These are phyloP conservation scores for Aldrovandia affinis DNA, from an alignment of 2,797 vertebrate genomes.

Conservation along the genomic window DNA sequence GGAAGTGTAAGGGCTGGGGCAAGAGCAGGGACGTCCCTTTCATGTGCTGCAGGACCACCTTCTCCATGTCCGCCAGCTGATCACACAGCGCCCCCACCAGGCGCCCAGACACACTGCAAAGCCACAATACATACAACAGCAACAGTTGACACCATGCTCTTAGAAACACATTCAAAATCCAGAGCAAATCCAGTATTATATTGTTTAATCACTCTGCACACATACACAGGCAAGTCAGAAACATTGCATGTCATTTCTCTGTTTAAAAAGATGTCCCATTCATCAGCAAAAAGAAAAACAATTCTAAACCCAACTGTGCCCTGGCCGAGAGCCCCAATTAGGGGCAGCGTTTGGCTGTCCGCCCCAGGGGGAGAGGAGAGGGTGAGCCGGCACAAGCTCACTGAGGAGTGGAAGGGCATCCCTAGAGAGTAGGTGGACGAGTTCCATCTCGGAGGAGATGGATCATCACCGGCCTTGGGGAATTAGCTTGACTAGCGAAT, in stretches of 20 bases:
- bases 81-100: constrained; percentile 79
- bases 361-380: too few species aligned
- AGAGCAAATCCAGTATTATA: background rate
- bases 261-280: background rate
- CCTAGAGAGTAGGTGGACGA: too few species aligned
- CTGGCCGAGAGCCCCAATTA: too few species aligned
- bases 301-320: too few species aligned
- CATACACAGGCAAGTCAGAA: too few species aligned
- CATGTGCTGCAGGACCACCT: constrained; percentile 79
- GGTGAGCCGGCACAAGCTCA: too few species aligned
- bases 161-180: background rate
- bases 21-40: constrained; percentile 81
- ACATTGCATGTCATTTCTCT: too few species aligned
- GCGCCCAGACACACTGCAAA: constrained; percentile 75
- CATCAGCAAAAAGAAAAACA: background rate
- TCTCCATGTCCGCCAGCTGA: constrained; percentile 90
- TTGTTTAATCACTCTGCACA: background rate
- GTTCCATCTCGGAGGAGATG: too few species aligned
- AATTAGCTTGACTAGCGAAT: too few species aligned
- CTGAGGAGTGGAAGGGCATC: too few species aligned
- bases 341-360: too few species aligned
- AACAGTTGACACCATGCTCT: background rate
- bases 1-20: constrained; percentile 89
- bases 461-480: too few species aligned
- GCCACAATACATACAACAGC: background rate